Conservation (phyloP, 2,113 vertebrate genomes). For the Psittacula cyanocephala region DNA sequence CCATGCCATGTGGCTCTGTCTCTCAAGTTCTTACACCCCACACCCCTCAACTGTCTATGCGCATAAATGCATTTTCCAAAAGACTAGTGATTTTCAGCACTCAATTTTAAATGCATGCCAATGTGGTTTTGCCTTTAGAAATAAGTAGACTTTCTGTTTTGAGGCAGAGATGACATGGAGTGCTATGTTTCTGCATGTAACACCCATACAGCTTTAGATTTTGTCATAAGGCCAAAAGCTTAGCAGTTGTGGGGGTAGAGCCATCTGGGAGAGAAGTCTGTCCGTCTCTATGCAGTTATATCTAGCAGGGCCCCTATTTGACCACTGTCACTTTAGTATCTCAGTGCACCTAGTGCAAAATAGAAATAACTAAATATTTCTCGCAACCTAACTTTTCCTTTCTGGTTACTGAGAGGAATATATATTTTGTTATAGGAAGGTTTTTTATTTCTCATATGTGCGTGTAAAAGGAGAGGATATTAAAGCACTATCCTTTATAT, state of each 20-base stretch:
- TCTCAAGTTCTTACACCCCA: slow-evolving; percentile 19
- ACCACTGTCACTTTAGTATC: background rate
- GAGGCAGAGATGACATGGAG: background rate
- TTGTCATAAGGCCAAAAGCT: background rate
- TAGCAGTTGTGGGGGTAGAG: background rate
- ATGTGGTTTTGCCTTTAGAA: background rate
- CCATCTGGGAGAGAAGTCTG: background rate
- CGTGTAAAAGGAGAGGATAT: background rate
- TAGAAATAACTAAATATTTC: background rate
- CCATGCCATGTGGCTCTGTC: slow-evolving; percentile 19
- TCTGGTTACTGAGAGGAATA: background rate
- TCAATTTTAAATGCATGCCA: background rate
- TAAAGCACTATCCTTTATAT: background rate
- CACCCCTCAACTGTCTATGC: background rate
- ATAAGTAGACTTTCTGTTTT: slow-evolving; percentile 20
- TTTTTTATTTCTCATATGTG: background rate
- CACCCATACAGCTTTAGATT: background rate
- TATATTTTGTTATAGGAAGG: background rate
- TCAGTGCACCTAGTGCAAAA: background rate
- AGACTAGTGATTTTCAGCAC: background rate
- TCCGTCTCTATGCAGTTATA: background rate
- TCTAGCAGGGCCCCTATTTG: background rate
- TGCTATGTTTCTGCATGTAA: background rate
- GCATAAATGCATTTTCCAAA: slow-evolving; percentile 37
- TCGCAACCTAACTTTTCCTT: background rate